Percentiles rank a stretch among this genome's conserved stretches.
phyloP scores from a whole-genome alignment of 2,113 vertebrate species.

The Stegastes partitus region DNA sequence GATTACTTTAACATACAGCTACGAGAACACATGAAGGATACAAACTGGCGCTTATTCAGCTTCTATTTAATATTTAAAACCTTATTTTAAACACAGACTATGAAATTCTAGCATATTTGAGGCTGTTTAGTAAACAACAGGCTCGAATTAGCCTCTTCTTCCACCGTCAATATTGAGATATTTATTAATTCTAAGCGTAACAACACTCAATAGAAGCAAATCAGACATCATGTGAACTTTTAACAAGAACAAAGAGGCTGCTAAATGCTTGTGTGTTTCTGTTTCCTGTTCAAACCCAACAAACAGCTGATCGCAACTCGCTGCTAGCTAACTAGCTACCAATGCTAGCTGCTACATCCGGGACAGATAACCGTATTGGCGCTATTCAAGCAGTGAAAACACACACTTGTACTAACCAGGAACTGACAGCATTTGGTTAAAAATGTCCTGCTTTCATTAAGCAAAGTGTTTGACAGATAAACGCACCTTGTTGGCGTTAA shows the following conservation, averaged over 20 bases:
- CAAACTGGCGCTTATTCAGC: no score
- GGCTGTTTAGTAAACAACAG: no score
- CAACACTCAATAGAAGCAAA: no score
- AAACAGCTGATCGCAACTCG: constrained; percentile 25
- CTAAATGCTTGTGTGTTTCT: no score
- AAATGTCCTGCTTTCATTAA: rapidly evolving
- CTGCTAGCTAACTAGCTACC: constrained; percentile 21
- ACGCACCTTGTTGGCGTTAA: constrained; percentile 31
- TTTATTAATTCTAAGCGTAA: no score
- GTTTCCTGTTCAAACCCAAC: no score
- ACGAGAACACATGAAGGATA: no score
- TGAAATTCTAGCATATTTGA: no score
- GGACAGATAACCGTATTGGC: neutral
- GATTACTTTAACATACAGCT: no score
- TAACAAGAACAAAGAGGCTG: no score
- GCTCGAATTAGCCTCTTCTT: neutral
- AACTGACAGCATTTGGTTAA: rapidly evolving
- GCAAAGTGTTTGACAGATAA: neutral
- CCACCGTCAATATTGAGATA: neutral
- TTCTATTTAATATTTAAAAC: no score
- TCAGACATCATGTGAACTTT: rapidly evolving
- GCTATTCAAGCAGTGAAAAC: neutral
- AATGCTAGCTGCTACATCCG: constrained; percentile 21
- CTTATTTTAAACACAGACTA: no score
- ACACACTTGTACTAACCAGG: neutral